These are phyloP conservation scores for Notarius lentiginosus DNA, from an alignment of 2,113 vertebrate species.

Conservation along the genomic window DNA sequence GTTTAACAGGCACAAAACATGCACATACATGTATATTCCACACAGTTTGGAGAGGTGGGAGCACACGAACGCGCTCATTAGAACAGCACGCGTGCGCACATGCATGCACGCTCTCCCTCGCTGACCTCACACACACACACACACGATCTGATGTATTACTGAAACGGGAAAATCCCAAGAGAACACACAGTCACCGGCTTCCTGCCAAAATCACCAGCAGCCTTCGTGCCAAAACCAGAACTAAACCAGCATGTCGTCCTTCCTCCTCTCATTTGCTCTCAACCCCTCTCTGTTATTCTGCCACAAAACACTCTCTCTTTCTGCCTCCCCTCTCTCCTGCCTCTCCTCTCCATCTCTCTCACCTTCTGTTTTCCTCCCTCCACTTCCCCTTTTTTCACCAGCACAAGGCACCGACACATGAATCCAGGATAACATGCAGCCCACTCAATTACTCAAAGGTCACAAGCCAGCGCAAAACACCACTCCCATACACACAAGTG, in stretches of 20 bases:
- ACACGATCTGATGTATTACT: not conserved
- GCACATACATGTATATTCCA: constrained; percentile 14
- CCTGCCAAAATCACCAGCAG: constrained; percentile 33
- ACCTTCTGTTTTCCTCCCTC: constrained; percentile 1
- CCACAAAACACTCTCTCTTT: constrained; percentile 30
- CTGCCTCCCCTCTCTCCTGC: not conserved
- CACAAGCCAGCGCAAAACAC: constrained; percentile 31
- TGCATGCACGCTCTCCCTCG: too few relatives aligned
- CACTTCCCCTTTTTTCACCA: constrained; percentile 5
- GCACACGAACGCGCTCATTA: constrained; percentile 5
- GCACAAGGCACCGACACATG: constrained; percentile 42
- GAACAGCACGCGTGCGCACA: not conserved
- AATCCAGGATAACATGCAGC: constrained; percentile 39
- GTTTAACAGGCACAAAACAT: constrained; percentile 18
- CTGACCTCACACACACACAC: not conserved
- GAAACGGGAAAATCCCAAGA: constrained; percentile 24
- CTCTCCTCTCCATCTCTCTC: constrained; percentile 5
- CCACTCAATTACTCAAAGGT: constrained; percentile 50
- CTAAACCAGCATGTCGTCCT: constrained; percentile 39
- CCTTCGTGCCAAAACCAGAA: constrained; percentile 37
- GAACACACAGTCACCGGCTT: constrained; percentile 23
- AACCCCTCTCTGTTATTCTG: constrained; percentile 14
- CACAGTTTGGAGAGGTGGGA: not conserved
- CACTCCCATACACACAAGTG: not conserved
- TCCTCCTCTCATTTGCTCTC: constrained; percentile 5